phyloP scores from a whole-genome alignment of 2,797 vertebrate genomes.

The Pelobates cultripes region DNA sequence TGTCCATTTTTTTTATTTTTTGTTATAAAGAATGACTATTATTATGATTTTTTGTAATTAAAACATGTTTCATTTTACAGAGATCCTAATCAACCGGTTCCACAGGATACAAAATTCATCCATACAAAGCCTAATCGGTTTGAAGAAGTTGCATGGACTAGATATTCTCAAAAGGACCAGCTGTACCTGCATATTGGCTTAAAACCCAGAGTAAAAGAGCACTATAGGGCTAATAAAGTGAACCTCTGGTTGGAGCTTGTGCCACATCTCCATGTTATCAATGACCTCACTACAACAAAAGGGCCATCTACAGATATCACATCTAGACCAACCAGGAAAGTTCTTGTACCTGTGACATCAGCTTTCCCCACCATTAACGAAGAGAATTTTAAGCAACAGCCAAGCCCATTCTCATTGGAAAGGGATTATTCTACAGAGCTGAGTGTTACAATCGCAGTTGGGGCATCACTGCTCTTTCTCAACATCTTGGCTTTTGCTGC shows the following conservation, averaged over 20 bases:
- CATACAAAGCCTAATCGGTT: constrained; percentile 98
- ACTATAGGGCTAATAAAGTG: constrained; percentile 98
- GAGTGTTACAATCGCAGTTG: constrained; percentile 96
- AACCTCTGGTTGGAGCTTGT: constrained; percentile 98
- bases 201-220: constrained; percentile 98
- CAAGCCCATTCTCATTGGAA: constrained; percentile 91
- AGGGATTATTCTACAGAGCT: constrained; percentile 98
- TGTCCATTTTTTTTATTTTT: no score
- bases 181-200: constrained; percentile 97
- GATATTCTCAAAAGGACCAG: constrained; percentile 98
- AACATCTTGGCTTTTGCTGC: constrained; percentile 98
- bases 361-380: constrained; percentile 93
- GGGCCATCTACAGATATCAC: constrained; percentile 92
- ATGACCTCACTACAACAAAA: constrained; percentile 98
- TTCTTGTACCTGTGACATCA: constrained; percentile 87
- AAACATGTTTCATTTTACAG: constrained; percentile 68
- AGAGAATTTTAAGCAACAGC: constrained; percentile 88
- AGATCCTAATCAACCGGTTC: constrained; percentile 97
- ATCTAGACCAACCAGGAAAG: constrained; percentile 90
- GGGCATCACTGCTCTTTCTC: constrained; percentile 95
- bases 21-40: neutral
- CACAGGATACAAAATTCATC: constrained; percentile 98
- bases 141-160: constrained; percentile 98
- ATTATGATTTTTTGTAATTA: neutral
- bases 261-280: constrained; percentile 97